These are phyloP conservation scores for Hippocampus zosterae DNA, from an alignment of 2,113 vertebrate genomes.

Conservation along the genomic window DNA sequence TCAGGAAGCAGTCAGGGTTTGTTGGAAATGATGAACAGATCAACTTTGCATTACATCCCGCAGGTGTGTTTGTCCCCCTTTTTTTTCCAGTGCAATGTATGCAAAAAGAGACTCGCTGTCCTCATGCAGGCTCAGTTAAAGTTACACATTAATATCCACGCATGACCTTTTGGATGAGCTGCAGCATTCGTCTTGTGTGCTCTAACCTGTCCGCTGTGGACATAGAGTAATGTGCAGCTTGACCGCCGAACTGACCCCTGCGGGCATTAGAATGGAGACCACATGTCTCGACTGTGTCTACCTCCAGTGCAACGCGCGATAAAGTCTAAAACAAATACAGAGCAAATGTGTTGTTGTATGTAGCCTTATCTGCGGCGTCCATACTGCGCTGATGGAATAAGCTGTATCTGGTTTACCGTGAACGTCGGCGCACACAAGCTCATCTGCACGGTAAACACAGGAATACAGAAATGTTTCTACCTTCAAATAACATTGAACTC, in stretches of 20 bases:
- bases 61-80: conserved; percentile 39
- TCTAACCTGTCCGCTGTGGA: conserved; percentile 67
- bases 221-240: conserved; percentile 75
- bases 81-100: conserved; percentile 2
- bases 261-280: conserved; percentile 68
- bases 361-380: conserved; percentile 56
- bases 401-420: conserved; percentile 49
- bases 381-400: conserved; percentile 51
- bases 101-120: conserved; percentile 24
- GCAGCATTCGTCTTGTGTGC: conserved; percentile 70
- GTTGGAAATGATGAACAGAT: conserved; percentile 46
- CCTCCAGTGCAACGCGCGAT: conserved; percentile 49
- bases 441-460: conserved; percentile 13
- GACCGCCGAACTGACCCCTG: conserved; percentile 68
- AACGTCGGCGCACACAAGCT: conserved; percentile 25
- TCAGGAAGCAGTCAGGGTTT: conserved; percentile 32
- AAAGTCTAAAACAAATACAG: conserved; percentile 65
- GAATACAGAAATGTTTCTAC: conserved; percentile 34
- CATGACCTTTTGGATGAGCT: conserved; percentile 73
- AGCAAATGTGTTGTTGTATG: conserved; percentile 58
- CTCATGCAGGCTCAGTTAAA: conserved; percentile 65
- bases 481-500: conserved; percentile 60
- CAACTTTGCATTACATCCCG: conserved; percentile 31
- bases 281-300: conserved; percentile 61
- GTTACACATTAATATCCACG: conserved; percentile 73